Evolutionary conservation across 2,888 invertebrate species (phyloP).

Genomic region (Caprella mutica): DNA sequence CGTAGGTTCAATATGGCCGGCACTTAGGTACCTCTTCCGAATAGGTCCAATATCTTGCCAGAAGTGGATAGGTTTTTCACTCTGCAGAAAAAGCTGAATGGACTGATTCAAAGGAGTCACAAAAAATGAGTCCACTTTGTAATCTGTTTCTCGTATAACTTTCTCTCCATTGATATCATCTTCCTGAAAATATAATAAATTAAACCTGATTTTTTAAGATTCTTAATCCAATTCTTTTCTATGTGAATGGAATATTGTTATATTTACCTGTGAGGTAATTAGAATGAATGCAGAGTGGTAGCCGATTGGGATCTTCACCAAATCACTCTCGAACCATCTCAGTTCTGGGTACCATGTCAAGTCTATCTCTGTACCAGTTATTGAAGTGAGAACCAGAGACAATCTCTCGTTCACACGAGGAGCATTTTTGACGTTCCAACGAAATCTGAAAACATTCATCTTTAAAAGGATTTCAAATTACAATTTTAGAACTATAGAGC

Average conservation of each 20-base stretch:
- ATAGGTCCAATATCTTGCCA: constrained; percentile 22
- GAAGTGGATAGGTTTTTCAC: constrained; percentile 13
- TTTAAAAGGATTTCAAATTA: too few species aligned
- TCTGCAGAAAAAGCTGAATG: constrained; percentile 21
- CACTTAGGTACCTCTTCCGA: constrained; percentile 23
- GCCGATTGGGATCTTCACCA: constrained; percentile 23
- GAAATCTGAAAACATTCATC: too few species aligned
- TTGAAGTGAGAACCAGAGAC: constrained; percentile 23
- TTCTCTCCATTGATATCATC: too few species aligned
- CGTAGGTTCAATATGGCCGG: constrained; percentile 7
- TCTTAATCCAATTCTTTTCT: too few species aligned
- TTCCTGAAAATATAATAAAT: too few species aligned
- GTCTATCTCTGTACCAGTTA: constrained; percentile 25
- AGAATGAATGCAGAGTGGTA: constrained; percentile 25
- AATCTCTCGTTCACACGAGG: too few species aligned
- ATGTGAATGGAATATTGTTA: background rate
- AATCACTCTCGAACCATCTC: constrained; percentile 28
- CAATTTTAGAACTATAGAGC: too few species aligned
- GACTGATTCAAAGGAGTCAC: constrained; percentile 22
- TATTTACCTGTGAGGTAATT: constrained; percentile 16
- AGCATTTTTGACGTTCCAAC: too few species aligned
- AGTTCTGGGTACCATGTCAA: constrained; percentile 20
- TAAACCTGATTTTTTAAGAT: too few species aligned
- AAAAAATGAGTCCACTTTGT: constrained; percentile 27
- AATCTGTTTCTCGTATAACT: constrained; percentile 18